Evolutionary conservation across 1,140 invertebrate genomes (phyloP).

Genomic region (Papilio dardanus): DNA sequence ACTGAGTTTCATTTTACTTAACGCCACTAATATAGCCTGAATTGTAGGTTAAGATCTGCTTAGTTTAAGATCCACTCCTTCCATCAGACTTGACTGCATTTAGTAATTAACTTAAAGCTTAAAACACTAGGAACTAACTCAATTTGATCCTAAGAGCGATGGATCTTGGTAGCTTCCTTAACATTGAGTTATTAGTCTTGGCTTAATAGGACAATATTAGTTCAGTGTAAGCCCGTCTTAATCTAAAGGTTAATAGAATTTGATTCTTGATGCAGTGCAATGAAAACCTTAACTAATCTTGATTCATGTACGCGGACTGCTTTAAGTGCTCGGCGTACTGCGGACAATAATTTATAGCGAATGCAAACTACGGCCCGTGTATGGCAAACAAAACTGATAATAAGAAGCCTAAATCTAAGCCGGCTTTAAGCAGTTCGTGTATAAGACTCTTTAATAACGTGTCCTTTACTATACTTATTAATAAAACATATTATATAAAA

Average conservation of each 20-base stretch:
- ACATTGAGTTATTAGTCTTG: conserved; percentile 14
- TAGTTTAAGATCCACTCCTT: conserved; percentile 21
- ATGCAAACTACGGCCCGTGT: not conserved
- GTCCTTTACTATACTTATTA: too few relatives aligned
- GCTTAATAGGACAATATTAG: conserved; percentile 3
- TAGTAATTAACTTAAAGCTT: conserved; percentile 31
- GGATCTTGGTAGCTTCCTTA: conserved; percentile 22
- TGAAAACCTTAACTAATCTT: not conserved
- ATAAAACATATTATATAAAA: too few relatives aligned
- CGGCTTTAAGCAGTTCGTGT: too few relatives aligned
- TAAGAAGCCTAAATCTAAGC: too few relatives aligned
- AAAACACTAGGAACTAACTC: conserved; percentile 15
- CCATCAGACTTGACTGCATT: conserved; percentile 3
- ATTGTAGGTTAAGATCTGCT: not conserved
- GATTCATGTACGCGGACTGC: not conserved
- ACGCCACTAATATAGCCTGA: not conserved
- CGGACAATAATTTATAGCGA: not conserved
- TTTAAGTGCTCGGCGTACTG: not conserved
- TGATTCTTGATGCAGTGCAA: not conserved
- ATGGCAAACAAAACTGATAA: too few relatives aligned
- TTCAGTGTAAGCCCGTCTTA: not conserved
- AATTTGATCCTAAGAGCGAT: conserved; percentile 23
- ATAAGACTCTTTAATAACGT: too few relatives aligned
- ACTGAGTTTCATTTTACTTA: not conserved
- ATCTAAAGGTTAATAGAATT: not conserved